Evolutionary conservation across 2,797 vertebrate species (phyloP), one percentile per base, ranked within the genome.

Genomic region (Brotula barbata): DNA sequence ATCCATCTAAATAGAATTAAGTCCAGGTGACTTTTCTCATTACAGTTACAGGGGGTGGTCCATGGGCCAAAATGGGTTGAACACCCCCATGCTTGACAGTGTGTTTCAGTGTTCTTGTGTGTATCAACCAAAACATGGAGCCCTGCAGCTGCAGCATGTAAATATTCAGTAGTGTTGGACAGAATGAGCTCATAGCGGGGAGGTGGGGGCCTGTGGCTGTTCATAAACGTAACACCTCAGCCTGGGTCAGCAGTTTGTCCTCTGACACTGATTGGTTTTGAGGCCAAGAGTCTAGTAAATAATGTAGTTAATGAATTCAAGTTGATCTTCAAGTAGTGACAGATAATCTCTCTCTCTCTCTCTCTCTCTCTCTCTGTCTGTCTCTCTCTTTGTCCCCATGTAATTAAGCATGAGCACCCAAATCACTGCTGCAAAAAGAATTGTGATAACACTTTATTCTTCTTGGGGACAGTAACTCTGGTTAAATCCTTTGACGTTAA

Each of bases 201-300:
- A 61, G 53, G n/a, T 71, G 34, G 58, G 49, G 36, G 75, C 83
- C 82, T 73, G 82, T 78, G 66, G 23, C 62, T 61, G 61, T 53
- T 37, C n/a, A n/a, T n/a, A n/a, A n/a, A 67, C 66, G 48, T 75
- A 67, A 75, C 77, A 83, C 75, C 69, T 80, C 74, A 60, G 69
- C 68, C 75, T 75, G 54, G 52, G 76, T 80, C 83, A 84, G 78
- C 69, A 68, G 70, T 83, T 79, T 80, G 63, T 73, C 53, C 1
- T 3, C 76, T 77, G 78, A 77, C 79, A 81, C 11, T 58, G 46
- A 85, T 78, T 78, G 20, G 60, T 82, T 54, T 51, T 12, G 22
- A 87, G 74, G 49, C 52, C 48, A 60, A 23, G 0, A 51, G 45
- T 4, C 25, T 28, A 7, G 3, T 28, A 28, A 60, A 25, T 0